phyloP scores from a whole-genome alignment of 1,140 invertebrate species.

The Cryptotermes secundus region DNA sequence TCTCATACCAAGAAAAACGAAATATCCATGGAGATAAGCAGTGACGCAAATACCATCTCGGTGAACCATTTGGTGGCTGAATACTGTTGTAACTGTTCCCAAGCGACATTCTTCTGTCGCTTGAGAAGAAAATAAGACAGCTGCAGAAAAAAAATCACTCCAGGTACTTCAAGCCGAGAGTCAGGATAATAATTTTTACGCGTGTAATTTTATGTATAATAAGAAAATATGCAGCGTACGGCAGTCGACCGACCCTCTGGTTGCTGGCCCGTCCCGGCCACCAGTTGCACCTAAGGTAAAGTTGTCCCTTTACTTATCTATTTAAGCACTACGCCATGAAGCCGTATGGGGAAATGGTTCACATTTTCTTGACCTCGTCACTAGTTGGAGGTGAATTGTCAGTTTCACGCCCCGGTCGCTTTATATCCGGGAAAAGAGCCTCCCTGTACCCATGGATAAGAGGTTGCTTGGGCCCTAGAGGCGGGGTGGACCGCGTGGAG shows the following conservation, averaged over 20 bases:
- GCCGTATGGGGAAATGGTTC: too few relatives aligned
- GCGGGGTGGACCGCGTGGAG: too few relatives aligned
- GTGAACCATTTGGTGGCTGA: background rate
- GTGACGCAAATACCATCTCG: background rate
- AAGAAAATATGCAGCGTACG: background rate
- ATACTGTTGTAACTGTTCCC: background rate
- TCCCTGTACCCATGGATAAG: too few relatives aligned
- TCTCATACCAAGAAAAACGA: background rate
- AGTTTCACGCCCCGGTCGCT: too few relatives aligned
- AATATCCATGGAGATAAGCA: background rate
- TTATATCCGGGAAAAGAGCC: too few relatives aligned
- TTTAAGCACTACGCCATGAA: too few relatives aligned
- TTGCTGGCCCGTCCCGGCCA: too few relatives aligned
- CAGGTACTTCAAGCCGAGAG: background rate
- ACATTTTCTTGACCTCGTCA: too few relatives aligned
- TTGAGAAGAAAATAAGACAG: background rate
- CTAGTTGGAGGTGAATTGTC: too few relatives aligned
- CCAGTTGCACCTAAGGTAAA: too few relatives aligned
- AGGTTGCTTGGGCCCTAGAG: too few relatives aligned
- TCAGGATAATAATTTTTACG: constrained; percentile 4
- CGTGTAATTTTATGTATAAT: background rate
- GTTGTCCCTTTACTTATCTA: too few relatives aligned
- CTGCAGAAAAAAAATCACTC: background rate
- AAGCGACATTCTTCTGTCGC: background rate
- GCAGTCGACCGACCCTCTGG: background rate